Base-by-base conservation (phyloP, 1,140 invertebrate species). In the Drosophila ercepeae region DNA sequence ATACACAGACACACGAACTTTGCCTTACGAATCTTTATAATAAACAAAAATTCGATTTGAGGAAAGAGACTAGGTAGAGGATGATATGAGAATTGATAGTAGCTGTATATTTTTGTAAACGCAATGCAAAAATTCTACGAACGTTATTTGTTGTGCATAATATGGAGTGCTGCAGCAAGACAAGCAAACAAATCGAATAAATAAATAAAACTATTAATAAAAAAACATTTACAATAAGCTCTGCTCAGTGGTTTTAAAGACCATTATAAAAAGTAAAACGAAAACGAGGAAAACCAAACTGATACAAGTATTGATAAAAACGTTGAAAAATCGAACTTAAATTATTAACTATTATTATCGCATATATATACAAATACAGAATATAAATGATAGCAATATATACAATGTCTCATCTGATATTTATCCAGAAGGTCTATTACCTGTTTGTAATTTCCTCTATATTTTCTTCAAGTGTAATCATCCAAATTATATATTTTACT, bases 81-180 rank as follows among this genome's bases (percentile, higher is more conserved):
- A 63, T n/a, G 29, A 57, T 45, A 19, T 29, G 60, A 60, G 5
- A 32, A 32, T 32, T 16, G 44, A 72, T 63, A 48, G 61, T 63
- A 67, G 29, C 69, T 73, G 50, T 72, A 71, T 71, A 73, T 73
- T 73, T 72, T 73, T 73, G 68, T 73, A 73, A 73, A 54, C 49
- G 42, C 69, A 25, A 52, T 32, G 41, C 67, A 39, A 71, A 53
- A 73, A 53, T 53, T 72, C 68, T 72, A 72, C 58, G 58, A 73
- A 73, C 53, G 69, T 73, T 73, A 73, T 65, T 53, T 61, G 59
- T 52, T 53, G 64, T 61, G 42, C 16, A 55, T 13, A 21, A 29
- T n/a, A 4, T 45, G 7, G n/a, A 58, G 44, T 32, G 34, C 36
- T 58, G 52, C 53, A 34, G 46, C 55, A 45, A 61, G 29, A 13